Evolutionary conservation across 1,140 invertebrate genomes (phyloP), one percentile per base, ranked within the genome.

Genomic region (Papilio polyxenes): DNA sequence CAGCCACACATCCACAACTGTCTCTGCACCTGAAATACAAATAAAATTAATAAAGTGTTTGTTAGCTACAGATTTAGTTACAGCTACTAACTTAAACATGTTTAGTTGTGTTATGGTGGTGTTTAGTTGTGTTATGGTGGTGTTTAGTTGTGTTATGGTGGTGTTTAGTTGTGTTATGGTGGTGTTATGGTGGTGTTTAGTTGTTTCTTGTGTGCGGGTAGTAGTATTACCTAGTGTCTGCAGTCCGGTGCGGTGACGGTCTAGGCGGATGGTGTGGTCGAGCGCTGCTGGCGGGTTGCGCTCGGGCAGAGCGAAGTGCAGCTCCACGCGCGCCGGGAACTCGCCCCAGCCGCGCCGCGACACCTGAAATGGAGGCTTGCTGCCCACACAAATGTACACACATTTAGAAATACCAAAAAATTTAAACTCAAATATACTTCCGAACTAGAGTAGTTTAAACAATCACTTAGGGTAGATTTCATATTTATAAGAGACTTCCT

Each of bases 261-360:
- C 98, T 74, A 99, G 93, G 91, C 97, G 97, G 69, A 99, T 94
- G 84, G 97, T 95, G 93, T 99, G 98, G 82, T 97, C 96, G 8
- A 98, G 93, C 86, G 97, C 96, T 5, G 98, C 95, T 0, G 97
- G 97, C 88, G 98, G 97, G 89, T 98, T 98, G 13, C 96, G 89
- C 15, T 92, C 85, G 6, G 93, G 86, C 87, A 97, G 96, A 72
- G 96, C 95, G 88, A 98, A 98, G 92, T 97, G 97, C 10, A 98
- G 92, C 89, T 98, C 97, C 10, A 98, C 96, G 83, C 97, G 95
- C 20, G 98, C 94, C 1, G 97, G 97, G 95, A 99, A 99, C 95
- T 98, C 98, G 17, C 98, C 98, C 98, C 98, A 99, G 23, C 98
- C 98, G 76, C 97, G 95, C 72, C 98, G 95, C 0, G 96, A 96